Percentiles rank a stretch among this genome's conserved stretches.
These are phyloP conservation scores for Limenitis camilla DNA, from an alignment of 2,888 invertebrate species.

Conservation along the genomic window DNA sequence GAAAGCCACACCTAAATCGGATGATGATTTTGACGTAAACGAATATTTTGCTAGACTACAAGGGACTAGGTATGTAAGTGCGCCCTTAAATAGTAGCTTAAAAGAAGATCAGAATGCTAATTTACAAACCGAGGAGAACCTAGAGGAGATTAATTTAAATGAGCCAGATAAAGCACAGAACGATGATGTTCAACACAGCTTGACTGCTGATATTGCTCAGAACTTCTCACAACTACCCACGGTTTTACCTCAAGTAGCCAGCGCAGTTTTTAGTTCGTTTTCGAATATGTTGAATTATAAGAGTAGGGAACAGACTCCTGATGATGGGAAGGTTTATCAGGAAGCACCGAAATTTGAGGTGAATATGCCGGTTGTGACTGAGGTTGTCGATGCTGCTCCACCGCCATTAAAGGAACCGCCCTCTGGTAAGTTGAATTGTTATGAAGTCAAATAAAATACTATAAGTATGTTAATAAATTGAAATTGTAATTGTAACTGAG, in stretches of 20 bases:
- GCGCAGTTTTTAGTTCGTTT: conserved; percentile 78
- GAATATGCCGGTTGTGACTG: conserved; percentile 37
- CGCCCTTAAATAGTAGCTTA: conserved; percentile 51
- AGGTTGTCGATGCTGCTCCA: conserved; percentile 44
- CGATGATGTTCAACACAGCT: conserved; percentile 44
- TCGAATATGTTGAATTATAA: conserved; percentile 68
- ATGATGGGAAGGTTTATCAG: conserved; percentile 30
- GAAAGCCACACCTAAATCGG: conserved; percentile 43
- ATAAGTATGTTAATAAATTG: too few relatives aligned
- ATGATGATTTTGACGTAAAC: conserved; percentile 68
- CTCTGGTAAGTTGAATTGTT: conserved; percentile 47
- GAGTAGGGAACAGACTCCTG: conserved; percentile 53
- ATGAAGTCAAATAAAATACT: conserved; percentile 14
- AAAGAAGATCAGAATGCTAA: conserved; percentile 68
- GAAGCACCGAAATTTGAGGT: conserved; percentile 30
- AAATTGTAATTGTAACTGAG: too few relatives aligned
- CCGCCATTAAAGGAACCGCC: conserved; percentile 54
- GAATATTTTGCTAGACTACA: conserved; percentile 67
- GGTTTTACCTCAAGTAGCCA: conserved; percentile 75
- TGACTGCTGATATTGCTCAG: conserved; percentile 68
- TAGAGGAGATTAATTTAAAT: conserved; percentile 60
- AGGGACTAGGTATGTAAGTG: conserved; percentile 62
- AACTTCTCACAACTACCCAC: conserved; percentile 74
- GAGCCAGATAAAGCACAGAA: conserved; percentile 39
- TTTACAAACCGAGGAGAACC: conserved; percentile 59